A percentile compares a stretch with the other conserved stretches of the same genome.
Conservation (phyloP, 2,113 vertebrate species). For the Fukomys damarensis region DNA sequence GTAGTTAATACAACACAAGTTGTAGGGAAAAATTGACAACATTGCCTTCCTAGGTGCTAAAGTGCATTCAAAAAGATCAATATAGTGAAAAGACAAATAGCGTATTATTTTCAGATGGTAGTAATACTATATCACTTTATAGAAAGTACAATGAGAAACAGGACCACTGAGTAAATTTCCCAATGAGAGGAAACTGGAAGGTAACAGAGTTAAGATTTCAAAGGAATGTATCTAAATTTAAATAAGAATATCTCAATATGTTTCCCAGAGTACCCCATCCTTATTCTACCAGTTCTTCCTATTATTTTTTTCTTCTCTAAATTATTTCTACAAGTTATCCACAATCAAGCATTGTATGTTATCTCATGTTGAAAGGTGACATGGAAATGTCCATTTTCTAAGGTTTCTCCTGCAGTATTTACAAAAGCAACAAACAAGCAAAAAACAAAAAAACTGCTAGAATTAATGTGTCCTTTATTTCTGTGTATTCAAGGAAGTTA, state of each 20-base stretch:
- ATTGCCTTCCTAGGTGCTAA: no score
- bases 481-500: neutral
- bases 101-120: neutral
- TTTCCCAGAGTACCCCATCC: neutral
- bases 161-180: neutral
- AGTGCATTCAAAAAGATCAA: neutral
- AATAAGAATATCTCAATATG: neutral
- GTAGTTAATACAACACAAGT: neutral
- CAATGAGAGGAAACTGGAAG: neutral
- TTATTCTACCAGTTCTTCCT: neutral
- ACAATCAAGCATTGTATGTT: neutral
- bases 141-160: neutral
- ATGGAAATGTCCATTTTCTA: neutral
- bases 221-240: neutral
- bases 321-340: neutral
- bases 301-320: neutral
- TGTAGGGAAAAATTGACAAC: rapidly evolving
- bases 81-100: neutral
- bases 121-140: neutral
- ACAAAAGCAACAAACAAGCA: neutral
- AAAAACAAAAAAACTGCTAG: neutral
- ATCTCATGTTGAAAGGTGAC: neutral
- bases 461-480: neutral
- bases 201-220: neutral
- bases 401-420: neutral